Evolutionary conservation across 2,888 invertebrate species (phyloP).

Genomic region (Eurytoma adleriae): DNA sequence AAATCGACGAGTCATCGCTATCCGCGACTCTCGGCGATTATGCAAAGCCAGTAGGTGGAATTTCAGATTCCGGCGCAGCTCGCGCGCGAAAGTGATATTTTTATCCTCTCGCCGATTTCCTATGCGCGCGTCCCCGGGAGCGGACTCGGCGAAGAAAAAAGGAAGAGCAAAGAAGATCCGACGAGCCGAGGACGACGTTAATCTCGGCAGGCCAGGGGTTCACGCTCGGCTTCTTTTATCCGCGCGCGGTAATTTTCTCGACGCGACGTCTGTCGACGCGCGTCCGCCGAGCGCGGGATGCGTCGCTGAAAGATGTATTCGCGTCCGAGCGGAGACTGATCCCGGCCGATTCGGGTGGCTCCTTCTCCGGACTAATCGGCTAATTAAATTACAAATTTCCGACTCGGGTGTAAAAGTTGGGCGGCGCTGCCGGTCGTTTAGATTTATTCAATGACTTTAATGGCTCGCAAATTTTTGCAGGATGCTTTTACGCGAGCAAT

Average conservation of each 20-base stretch:
- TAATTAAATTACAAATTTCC: conserved; percentile 52
- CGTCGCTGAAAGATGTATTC: conserved; percentile 41
- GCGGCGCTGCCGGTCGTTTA: too few relatives aligned
- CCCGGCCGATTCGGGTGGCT: too few relatives aligned
- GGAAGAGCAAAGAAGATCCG: background rate
- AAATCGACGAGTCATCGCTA: conserved; percentile 19
- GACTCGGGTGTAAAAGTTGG: too few relatives aligned
- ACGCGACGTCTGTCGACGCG: conserved; percentile 51
- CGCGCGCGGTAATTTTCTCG: conserved; percentile 37
- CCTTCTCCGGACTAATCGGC: conserved; percentile 18
- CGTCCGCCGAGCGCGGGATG: conserved; percentile 11
- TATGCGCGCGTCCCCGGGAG: background rate
- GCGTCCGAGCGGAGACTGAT: background rate
- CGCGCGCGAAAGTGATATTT: conserved; percentile 31
- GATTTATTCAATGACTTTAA: too few relatives aligned
- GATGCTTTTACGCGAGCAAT: too few relatives aligned
- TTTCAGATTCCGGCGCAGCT: conserved; percentile 9
- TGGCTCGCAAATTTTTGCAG: too few relatives aligned
- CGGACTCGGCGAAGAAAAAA: background rate
- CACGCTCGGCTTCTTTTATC: conserved; percentile 24
- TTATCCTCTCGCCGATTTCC: conserved; percentile 31
- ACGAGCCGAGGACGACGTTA: conserved; percentile 31
- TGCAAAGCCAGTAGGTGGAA: conserved; percentile 46
- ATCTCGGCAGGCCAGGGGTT: conserved; percentile 41
- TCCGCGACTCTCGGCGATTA: conserved; percentile 24